These are phyloP conservation scores for Microcaecilia unicolor DNA, from an alignment of 2,797 vertebrate genomes.

Conservation along the genomic window DNA sequence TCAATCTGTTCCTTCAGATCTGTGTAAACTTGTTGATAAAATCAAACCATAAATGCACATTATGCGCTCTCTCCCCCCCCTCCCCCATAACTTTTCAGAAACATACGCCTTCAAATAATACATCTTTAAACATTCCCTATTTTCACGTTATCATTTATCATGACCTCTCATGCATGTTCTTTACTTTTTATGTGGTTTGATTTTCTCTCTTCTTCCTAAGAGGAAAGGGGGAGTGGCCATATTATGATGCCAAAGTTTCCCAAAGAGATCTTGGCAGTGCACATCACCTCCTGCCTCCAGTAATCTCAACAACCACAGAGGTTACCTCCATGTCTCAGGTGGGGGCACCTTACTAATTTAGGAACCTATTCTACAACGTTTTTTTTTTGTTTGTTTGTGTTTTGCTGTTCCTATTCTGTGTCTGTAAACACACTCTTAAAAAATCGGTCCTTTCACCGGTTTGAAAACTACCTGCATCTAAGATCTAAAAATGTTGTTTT, in stretches of 20 bases:
- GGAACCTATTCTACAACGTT: neutral
- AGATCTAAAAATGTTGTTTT: too few relatives aligned
- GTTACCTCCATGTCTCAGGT: too few relatives aligned
- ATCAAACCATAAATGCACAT: conserved; percentile 6
- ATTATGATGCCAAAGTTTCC: too few relatives aligned
- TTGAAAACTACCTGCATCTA: too few relatives aligned
- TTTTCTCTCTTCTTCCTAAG: neutral
- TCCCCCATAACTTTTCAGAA: conserved; percentile 1
- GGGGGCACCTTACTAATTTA: too few relatives aligned
- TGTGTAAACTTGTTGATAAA: conserved; percentile 43
- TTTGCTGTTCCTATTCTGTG: neutral
- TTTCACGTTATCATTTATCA: conserved; percentile 5
- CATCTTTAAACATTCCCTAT: too few relatives aligned
- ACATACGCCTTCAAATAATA: too few relatives aligned
- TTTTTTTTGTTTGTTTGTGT: neutral
- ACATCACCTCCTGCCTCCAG: too few relatives aligned
- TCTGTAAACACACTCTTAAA: too few relatives aligned
- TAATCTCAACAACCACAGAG: too few relatives aligned
- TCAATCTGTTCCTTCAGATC: conserved; percentile 37
- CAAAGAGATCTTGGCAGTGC: too few relatives aligned
- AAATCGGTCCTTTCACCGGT: too few relatives aligned
- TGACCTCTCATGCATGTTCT: neutral
- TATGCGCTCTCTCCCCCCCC: neutral
- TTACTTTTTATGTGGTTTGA: fast-evolving
- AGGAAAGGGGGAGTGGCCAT: neutral